Conservation (phyloP, 2,797 vertebrate genomes). For the Melopsittacus undulatus region DNA sequence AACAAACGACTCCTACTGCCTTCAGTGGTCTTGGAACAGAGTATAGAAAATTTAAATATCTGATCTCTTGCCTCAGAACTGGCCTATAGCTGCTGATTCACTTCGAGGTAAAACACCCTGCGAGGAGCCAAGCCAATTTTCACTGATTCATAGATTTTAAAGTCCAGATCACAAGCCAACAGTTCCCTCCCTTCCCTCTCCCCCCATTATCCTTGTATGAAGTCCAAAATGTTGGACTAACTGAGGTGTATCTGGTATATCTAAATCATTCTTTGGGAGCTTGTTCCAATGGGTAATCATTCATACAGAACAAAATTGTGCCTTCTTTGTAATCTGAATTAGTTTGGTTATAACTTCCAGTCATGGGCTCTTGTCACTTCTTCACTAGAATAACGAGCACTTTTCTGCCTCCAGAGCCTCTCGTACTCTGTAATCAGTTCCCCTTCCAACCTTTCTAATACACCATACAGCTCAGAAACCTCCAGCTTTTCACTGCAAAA, state of each 20-base stretch:
- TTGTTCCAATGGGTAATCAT: neutral
- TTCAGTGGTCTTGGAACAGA: neutral
- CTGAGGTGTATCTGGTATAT: constrained; percentile 22
- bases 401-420: neutral
- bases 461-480: constrained; percentile 5
- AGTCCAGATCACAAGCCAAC: neutral
- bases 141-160: constrained; percentile 34
- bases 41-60: neutral
- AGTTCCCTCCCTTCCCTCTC: neutral
- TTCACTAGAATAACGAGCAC: constrained; percentile 35
- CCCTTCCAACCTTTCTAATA: constrained; percentile 9
- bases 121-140: neutral
- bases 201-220: neutral
- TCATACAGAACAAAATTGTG: neutral
- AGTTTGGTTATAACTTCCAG: constrained; percentile 7
- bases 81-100: constrained; percentile 5
- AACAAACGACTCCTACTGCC: neutral
- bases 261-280: neutral
- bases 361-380: neutral
- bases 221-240: constrained; percentile 25
- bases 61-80: neutral
- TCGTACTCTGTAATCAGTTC: neutral
- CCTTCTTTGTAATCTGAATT: constrained; percentile 22
- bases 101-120: neutral
- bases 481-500: constrained; percentile 14